phyloP scores from a whole-genome alignment of 2,797 vertebrate genomes.

The Streptopelia turtur region DNA sequence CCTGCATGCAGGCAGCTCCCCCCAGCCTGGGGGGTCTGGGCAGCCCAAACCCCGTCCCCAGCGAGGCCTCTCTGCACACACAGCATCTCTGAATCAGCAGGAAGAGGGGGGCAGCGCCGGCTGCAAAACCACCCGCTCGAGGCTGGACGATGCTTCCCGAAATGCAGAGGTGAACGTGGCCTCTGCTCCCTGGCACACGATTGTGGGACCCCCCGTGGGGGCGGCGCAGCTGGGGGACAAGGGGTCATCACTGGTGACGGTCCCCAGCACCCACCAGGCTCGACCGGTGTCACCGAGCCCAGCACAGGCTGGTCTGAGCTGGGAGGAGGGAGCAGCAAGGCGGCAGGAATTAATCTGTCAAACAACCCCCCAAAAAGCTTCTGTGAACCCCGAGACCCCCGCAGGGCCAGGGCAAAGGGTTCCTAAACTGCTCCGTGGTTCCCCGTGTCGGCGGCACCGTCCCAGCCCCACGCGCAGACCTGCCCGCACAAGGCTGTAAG shows the following conservation, averaged over 20 bases:
- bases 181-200: background rate
- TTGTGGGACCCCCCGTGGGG: fast-evolving
- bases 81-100: fast-evolving
- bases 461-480: background rate
- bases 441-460: fast-evolving
- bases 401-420: background rate
- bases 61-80: fast-evolving
- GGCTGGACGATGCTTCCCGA: background rate
- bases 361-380: background rate
- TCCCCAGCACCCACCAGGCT: background rate
- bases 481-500: background rate
- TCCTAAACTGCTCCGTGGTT: background rate
- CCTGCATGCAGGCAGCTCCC: background rate
- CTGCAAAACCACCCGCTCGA: background rate
- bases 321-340: background rate
- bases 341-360: background rate
- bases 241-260: fast-evolving
- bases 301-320: background rate
- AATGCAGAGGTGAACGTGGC: fast-evolving
- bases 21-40: background rate
- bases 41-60: background rate
- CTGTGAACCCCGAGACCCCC: background rate
- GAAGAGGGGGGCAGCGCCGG: background rate
- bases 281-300: fast-evolving
- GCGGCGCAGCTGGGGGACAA: fast-evolving